Conservation (phyloP, 2,113 vertebrate species). For the Maccullochella peelii region DNA sequence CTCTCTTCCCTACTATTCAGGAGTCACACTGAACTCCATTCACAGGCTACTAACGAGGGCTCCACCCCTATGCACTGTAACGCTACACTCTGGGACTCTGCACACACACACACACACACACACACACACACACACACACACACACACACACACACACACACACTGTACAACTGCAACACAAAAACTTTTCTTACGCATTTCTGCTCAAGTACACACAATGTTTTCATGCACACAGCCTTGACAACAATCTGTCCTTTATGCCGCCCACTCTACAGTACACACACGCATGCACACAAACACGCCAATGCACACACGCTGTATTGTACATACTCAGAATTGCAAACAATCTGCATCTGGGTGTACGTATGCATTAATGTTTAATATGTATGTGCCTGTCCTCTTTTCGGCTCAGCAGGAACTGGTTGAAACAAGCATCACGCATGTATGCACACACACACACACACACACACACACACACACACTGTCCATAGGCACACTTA, state of each 20-base stretch:
- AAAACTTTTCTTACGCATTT: slow-evolving; percentile 52
- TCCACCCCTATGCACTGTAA: slow-evolving; percentile 58
- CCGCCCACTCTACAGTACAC: not conserved
- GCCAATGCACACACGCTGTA: slow-evolving; percentile 3
- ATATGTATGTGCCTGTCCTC: slow-evolving; percentile 41
- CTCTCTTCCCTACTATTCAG: slow-evolving; percentile 48
- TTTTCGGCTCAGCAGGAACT: slow-evolving; percentile 19
- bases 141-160: slow-evolving; percentile 17
- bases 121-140: slow-evolving; percentile 24
- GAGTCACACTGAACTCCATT: slow-evolving; percentile 78
- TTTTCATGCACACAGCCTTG: slow-evolving; percentile 47
- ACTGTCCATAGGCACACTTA: slow-evolving; percentile 9
- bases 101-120: slow-evolving; percentile 30
- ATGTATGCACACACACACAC: slow-evolving; percentile 13
- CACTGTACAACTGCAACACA: slow-evolving; percentile 44
- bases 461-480: not conserved
- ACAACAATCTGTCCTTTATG: slow-evolving; percentile 66
- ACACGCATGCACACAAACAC: slow-evolving; percentile 16
- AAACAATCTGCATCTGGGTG: slow-evolving; percentile 35
- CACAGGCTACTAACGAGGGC: slow-evolving; percentile 54
- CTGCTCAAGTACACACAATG: slow-evolving; percentile 42
- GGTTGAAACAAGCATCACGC: slow-evolving; percentile 22
- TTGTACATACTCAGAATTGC: slow-evolving; percentile 40
- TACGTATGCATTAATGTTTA: slow-evolving; percentile 59
- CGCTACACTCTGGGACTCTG: slow-evolving; percentile 26